Conservation (phyloP, 2,113 vertebrate genomes). For the Chelonoidis abingdonii region DNA sequence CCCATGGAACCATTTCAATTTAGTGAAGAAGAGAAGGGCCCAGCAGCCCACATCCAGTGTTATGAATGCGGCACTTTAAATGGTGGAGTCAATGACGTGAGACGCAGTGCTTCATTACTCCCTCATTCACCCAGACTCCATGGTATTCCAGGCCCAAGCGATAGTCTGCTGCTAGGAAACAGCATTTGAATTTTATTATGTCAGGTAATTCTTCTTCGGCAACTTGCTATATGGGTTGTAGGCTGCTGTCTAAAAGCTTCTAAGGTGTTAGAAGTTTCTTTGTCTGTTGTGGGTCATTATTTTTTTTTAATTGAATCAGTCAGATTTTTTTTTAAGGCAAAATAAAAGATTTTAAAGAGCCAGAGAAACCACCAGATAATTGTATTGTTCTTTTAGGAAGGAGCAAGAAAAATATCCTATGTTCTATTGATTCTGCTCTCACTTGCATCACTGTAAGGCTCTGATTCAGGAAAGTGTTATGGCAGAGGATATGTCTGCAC, state of each 20-base stretch:
- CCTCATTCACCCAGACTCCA: not conserved
- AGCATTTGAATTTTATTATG: constrained; percentile 61
- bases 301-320: not conserved
- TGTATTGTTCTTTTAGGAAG: not conserved
- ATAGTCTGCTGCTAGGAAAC: constrained; percentile 41
- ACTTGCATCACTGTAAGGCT: not conserved
- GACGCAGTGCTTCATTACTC: constrained; percentile 38
- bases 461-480: not conserved
- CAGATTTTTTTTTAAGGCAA: not conserved
- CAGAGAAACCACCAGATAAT: not conserved
- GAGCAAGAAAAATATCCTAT: not conserved
- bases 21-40: constrained; percentile 24
- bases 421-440: not conserved
- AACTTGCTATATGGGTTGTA: constrained; percentile 62
- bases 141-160: constrained; percentile 5
- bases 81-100: constrained; percentile 34
- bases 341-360: not conserved
- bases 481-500: not conserved
- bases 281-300: constrained; percentile 30
- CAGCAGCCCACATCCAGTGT: not conserved
- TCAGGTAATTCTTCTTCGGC: constrained; percentile 44
- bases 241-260: constrained; percentile 73
- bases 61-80: constrained; percentile 32
- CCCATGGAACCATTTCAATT: constrained; percentile 4
- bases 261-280: constrained; percentile 47